Conservation (phyloP, 2,888 invertebrate genomes). For the Cynaeus angustus region DNA sequence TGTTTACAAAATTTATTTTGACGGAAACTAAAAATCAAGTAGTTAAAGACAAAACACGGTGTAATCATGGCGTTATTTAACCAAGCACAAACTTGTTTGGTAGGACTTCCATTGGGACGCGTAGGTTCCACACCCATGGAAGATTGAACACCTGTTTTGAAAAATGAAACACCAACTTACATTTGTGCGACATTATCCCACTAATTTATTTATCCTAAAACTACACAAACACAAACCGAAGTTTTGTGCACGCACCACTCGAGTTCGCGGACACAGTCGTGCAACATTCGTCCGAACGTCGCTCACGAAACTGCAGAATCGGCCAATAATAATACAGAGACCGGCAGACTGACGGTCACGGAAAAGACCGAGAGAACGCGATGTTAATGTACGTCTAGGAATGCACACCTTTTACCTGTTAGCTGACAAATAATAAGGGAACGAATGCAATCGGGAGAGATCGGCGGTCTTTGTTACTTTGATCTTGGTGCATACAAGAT, state of each 20-base stretch:
- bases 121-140: constrained; percentile 45
- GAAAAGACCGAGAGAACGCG: constrained; percentile 23
- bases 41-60: not conserved
- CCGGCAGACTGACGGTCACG: constrained; percentile 38
- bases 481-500: constrained; percentile 9
- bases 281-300: constrained; percentile 27
- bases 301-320: constrained; percentile 47
- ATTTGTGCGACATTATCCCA: constrained; percentile 27
- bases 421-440: constrained; percentile 42
- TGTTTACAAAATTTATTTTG: constrained; percentile 21
- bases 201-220: constrained; percentile 36
- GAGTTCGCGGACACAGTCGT: constrained; percentile 40
- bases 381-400: constrained; percentile 39
- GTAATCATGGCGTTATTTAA: constrained; percentile 8
- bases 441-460: constrained; percentile 15
- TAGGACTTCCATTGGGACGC: constrained; percentile 39
- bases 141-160: constrained; percentile 16
- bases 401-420: constrained; percentile 50
- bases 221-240: constrained; percentile 38
- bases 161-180: constrained; percentile 15
- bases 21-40: constrained; percentile 7
- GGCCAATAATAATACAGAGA: constrained; percentile 48
- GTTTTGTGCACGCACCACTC: constrained; percentile 44
- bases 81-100: constrained; percentile 22
- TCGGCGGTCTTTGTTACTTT: constrained; percentile 16